Conservation (phyloP, 2,888 invertebrate genomes). For the Autographa gamma region DNA sequence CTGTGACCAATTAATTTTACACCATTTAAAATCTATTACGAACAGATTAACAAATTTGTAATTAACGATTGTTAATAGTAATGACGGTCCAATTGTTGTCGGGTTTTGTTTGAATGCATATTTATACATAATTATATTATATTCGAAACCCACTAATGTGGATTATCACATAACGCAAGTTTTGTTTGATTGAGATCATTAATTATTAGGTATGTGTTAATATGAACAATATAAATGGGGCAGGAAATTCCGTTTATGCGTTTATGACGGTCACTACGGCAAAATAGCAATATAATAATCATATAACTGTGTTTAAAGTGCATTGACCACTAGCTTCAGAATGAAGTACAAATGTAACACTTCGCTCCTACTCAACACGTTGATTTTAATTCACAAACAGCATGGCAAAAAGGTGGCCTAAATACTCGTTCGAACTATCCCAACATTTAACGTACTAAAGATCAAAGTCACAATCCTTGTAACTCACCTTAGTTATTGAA, state of each 20-base stretch:
- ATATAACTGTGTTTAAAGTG: constrained; percentile 16
- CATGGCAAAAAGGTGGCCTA: neutral
- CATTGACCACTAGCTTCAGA: constrained; percentile 5
- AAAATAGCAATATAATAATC: constrained; percentile 11
- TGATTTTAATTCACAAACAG: neutral
- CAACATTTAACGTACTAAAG: neutral
- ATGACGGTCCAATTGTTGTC: constrained; percentile 1
- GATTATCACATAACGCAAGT: neutral
- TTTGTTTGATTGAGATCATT: no score
- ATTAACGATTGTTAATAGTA: constrained; percentile 23
- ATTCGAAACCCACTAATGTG: neutral
- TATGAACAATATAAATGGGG: no score
- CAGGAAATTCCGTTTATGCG: neutral
- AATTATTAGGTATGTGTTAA: no score
- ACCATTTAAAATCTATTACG: constrained; percentile 24
- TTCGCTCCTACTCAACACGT: neutral
- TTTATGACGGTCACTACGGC: neutral
- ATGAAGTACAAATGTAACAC: neutral
- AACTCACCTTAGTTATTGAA: constrained; percentile 54
- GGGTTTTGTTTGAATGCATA: neutral
- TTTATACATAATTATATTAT: neutral
- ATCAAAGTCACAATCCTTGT: constrained; percentile 15
- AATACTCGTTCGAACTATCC: constrained; percentile 6
- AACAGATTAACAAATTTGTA: constrained; percentile 6
- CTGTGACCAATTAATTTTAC: constrained; percentile 17